These are phyloP conservation scores for Myanophis thanlyinensis DNA, from an alignment of 2,113 vertebrate species.

Conservation along the genomic window DNA sequence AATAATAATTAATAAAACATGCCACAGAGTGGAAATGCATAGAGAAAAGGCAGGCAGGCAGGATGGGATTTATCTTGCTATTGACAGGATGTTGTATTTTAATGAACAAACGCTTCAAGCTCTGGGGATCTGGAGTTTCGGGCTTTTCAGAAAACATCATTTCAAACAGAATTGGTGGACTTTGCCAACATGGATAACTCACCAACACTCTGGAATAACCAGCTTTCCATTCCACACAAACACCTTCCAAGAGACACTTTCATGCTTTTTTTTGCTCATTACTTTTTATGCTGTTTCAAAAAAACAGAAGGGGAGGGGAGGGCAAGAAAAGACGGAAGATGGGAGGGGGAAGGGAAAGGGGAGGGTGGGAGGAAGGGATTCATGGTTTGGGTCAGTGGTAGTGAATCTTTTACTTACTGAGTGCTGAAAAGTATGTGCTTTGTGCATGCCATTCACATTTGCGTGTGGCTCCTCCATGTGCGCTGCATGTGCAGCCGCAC, in stretches of 20 bases:
- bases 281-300: background rate
- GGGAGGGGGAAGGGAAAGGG: background rate
- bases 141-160: conserved; percentile 50
- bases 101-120: conserved; percentile 35
- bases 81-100: conserved; percentile 38
- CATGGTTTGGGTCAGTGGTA: no score
- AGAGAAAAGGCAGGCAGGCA: background rate
- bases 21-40: conserved; percentile 29
- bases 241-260: background rate
- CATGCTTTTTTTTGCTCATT: no score
- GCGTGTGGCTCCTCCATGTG: no score
- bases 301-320: background rate
- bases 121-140: conserved; percentile 39
- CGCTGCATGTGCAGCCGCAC: no score
- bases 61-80: conserved; percentile 6
- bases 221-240: background rate
- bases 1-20: conserved; percentile 53
- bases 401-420: no score
- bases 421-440: no score
- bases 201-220: background rate
- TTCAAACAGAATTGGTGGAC: background rate
- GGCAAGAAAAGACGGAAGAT: background rate
- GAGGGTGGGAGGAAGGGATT: background rate
- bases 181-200: background rate
- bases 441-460: no score